Evolutionary conservation across 1,140 invertebrate species (phyloP).

Genomic region (Drosophila quadrilineata): DNA sequence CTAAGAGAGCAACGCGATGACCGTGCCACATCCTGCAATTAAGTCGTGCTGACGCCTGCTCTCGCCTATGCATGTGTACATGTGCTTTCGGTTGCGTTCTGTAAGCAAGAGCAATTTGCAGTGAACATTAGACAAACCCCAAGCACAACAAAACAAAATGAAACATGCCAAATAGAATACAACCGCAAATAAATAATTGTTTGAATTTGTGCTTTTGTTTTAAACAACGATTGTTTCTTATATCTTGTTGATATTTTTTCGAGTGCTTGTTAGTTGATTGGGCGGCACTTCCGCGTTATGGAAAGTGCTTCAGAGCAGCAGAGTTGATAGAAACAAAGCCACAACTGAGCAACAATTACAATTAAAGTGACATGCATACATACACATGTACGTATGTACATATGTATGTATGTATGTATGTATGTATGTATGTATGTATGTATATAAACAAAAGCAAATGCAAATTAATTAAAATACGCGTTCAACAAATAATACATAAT

Average conservation of each 20-base stretch:
- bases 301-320: slow-evolving; percentile 36
- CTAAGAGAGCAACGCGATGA: background rate
- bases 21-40: slow-evolving; percentile 38
- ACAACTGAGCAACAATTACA: slow-evolving; percentile 32
- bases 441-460: slow-evolving; percentile 54
- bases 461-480: slow-evolving; percentile 57
- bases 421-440: no score
- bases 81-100: no score
- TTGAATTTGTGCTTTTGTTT: slow-evolving; percentile 1
- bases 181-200: background rate
- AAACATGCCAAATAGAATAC: no score
- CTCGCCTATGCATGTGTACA: no score
- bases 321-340: slow-evolving; percentile 16
- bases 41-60: no score
- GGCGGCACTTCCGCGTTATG: slow-evolving; percentile 58
- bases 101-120: no score
- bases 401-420: no score
- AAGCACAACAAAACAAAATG: no score
- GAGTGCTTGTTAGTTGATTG: slow-evolving; percentile 34
- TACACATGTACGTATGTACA: no score
- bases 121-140: no score
- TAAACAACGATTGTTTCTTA: background rate
- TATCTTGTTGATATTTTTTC: slow-evolving; percentile 13
- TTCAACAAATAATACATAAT: slow-evolving; percentile 23
- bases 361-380: slow-evolving; percentile 23